A percentile compares a stretch with the other conserved stretches of the same genome.
Conservation (phyloP, 2,888 invertebrate species). For the Mythimna loreyi region DNA sequence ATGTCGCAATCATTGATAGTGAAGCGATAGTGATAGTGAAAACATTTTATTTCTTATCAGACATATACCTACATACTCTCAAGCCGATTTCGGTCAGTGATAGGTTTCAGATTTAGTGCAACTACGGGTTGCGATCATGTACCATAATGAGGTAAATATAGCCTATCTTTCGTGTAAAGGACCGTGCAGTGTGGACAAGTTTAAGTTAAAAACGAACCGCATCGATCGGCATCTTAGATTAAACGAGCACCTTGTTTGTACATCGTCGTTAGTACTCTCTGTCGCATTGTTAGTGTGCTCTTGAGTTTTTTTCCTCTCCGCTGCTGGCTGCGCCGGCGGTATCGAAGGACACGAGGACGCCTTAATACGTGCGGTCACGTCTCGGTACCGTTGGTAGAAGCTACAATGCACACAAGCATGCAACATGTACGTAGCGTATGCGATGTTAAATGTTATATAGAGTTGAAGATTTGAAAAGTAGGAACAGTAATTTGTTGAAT, state of each 20-base stretch:
- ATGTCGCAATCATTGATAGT: too few species aligned
- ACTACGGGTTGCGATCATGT: too few species aligned
- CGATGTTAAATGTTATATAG: slow-evolving; percentile 60
- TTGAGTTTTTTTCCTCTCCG: slow-evolving; percentile 78
- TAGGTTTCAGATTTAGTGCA: too few species aligned
- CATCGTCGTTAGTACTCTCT: slow-evolving; percentile 84
- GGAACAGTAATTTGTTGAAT: slow-evolving; percentile 6
- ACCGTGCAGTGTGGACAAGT: too few species aligned
- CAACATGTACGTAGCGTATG: slow-evolving; percentile 66
- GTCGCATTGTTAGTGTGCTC: slow-evolving; percentile 79
- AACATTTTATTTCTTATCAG: too few species aligned
- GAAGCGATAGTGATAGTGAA: too few species aligned
- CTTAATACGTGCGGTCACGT: slow-evolving; percentile 97
- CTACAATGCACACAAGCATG: slow-evolving; percentile 90
- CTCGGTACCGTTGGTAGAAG: slow-evolving; percentile 97
- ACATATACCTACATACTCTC: too few species aligned
- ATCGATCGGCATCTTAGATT: slow-evolving; percentile 57
- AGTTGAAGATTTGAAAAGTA: slow-evolving; percentile 18
- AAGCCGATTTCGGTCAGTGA: too few species aligned
- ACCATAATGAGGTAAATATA: too few species aligned
- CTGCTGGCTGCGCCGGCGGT: slow-evolving; percentile 90
- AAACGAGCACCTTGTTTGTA: slow-evolving; percentile 87
- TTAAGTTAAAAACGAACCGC: slow-evolving; percentile 38
- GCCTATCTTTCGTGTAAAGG: too few species aligned
- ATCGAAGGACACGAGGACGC: slow-evolving; percentile 95